Evolutionary conservation across 2,797 vertebrate species (phyloP), one percentile per base, ranked within the genome.

Genomic region (Holocentrus rufus): DNA sequence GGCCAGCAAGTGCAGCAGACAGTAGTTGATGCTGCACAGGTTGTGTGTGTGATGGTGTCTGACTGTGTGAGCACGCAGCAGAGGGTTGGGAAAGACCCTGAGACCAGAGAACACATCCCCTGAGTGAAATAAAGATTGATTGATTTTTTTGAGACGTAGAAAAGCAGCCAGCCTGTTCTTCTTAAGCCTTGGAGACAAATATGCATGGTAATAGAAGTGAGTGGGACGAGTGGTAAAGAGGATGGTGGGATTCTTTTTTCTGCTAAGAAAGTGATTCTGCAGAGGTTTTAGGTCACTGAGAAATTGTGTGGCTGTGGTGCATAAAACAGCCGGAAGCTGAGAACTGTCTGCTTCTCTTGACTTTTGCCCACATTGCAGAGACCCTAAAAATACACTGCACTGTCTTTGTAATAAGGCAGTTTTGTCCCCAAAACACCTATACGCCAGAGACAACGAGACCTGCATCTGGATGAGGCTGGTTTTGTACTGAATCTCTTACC

Each of bases 141-240:
- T 6, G 3, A 18, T 27, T 27, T 27, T 27, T 1, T 20, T 15
- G 2, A 18, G 14, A 58, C 47, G 42, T 5, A 44, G 42, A 2
- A n/a, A 25, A 20, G 2, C 20, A 56, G 31, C 31, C 36, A 36
- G 25, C 56, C 57, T 34, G 27, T 69, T 34, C 39, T 67, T 74
- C 46, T 64, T 46, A 39, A 79, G 42, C 42, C 14, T 17, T 44
- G 42, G 42, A 44, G 30, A 66, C 52, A 11, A 22, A 1, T 47
- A 30, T 42, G 57, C 58, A 77, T 82, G 63, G 14, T 65, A 74
- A 73, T 72, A 34, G 10, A 44, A 80, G 30, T 82, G 83, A 73
- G 86, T 84, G 80, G 70, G 80, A 54, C 72, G 56, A n/a, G 42
- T 31, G 56, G 56, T 58, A n/a, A 20, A 31, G 56, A 58, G 56